Base-by-base conservation (phyloP, 1,140 invertebrate genomes). In the Zophobas morio region DNA sequence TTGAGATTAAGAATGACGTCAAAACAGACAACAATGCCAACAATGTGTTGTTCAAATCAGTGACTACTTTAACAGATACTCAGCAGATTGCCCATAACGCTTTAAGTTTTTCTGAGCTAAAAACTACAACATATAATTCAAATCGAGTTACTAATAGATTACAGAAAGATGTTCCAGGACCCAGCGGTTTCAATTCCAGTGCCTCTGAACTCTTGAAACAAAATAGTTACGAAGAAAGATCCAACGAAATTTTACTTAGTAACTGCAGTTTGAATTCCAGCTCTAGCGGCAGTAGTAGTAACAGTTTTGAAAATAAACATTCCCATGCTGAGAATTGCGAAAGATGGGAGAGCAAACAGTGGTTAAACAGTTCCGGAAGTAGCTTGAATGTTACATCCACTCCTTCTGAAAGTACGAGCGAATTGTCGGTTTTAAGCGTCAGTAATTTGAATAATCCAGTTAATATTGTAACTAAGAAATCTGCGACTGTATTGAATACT, bases 1-100 rank as follows among this genome's bases (percentile, higher is more conserved):
- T 74, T 3, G 73, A 78, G 20, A 57, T 70, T 33, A 70, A 78
- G 34, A 78, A 57, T 37, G 53, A 66, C 20, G 40, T 46, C 4
- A 77, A 60, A 77, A 72, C 75, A 6, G 82, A 83, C 70, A 89
- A 84, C 56, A 90, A 89, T 78, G 86, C 88, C 0, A 89, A 88
- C 60, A 87, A 84, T 70, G 70, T 83, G 8, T 20, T 53, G 20
- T 74, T 40, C 63, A 76, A 70, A 54, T 56, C 42, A 6, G 57
- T 49, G 1, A 75, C 20, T 20, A 20, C 74, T 46, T 37, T 53
- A 40, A 75, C 60, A 33, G 72, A 74, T 32, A 54, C 34, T n/a
- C 72, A 74, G 20, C 66, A 71, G 42, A 71, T 60, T 6, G 37
- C 57, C 2, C 70, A 72, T 32, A 72, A 72, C 37, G 20, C 57